Evolutionary conservation across 2,888 invertebrate species (phyloP).

Genomic region (Tubulanus polymorphus): DNA sequence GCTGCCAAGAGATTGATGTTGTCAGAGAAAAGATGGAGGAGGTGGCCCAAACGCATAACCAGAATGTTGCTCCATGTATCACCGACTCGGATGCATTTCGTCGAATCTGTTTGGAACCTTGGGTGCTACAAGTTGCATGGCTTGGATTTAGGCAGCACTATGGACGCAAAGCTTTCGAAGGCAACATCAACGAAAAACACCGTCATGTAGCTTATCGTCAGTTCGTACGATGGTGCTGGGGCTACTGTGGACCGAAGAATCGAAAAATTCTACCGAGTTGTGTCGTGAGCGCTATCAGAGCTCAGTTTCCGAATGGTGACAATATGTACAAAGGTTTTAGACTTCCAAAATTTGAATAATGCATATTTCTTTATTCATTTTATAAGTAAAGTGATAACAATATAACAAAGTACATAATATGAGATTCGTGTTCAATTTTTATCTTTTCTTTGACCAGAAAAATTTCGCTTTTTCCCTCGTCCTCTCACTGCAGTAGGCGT

Average conservation of each 20-base stretch:
- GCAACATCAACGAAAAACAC: neutral
- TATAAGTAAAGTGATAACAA: too few species aligned
- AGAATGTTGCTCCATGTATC: neutral
- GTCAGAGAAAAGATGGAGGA: neutral
- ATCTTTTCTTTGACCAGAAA: too few species aligned
- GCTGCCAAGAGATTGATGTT: neutral
- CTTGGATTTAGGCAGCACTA: neutral
- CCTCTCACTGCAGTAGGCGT: too few species aligned
- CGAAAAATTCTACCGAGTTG: constrained; percentile 14
- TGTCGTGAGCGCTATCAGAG: constrained; percentile 2
- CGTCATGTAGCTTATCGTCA: constrained; percentile 12
- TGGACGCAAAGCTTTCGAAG: constrained; percentile 1
- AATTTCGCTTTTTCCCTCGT: too few species aligned
- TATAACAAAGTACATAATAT: too few species aligned
- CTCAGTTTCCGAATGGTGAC: neutral
- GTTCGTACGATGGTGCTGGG: constrained; percentile 14
- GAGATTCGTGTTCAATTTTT: too few species aligned
- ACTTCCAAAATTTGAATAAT: too few species aligned
- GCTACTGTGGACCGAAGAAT: constrained; percentile 5
- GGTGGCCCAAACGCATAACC: neutral
- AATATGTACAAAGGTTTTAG: neutral
- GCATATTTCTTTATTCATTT: too few species aligned
- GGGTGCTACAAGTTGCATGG: neutral
- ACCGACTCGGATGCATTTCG: neutral
- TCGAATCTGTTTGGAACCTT: neutral